Base-by-base conservation (phyloP, 1,140 invertebrate species). In the Caligus rogercresseyi region DNA sequence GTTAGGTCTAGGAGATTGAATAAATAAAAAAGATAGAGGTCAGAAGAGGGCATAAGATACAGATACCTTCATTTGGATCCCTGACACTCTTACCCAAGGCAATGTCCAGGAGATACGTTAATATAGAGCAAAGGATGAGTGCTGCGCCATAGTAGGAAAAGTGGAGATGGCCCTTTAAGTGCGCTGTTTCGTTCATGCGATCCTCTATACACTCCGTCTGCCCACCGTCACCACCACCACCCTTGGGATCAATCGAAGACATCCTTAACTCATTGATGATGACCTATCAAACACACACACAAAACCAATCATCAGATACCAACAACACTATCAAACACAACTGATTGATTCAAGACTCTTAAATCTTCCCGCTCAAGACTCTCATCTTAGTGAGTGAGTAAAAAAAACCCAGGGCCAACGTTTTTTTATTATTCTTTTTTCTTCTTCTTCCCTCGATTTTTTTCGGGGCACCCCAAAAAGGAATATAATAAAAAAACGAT, bases 1-100 rank as follows among this genome's bases (percentile, higher is more conserved):
- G 72, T 66, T 51, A 71, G 65, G 69, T 74, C 74, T 75, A 68
- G 56, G 71, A 70, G 23, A 64, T 54, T 7, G 4, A 54, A 54
- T 16, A 54, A 19, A 11, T 54, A 20, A 23, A 16, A 11, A 4
- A 7, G 4, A 16, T 54, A 11, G 13, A 4, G 4, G 54, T 25
- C 20, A 3, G 2, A 16, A 16, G 13, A 51, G 13, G n/a, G 13
- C 43, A 14, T 51, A 51, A n/a, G 13, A 51, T 51, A 51, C 43
- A 51, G 13, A 51, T 14, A 13, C 13, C n/a, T 14, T n/a, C 13
- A n/a, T n/a, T 51, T 14, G 43, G n/a, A n/a, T n/a, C 43, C n/a
- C n/a, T n/a, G n/a, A 51, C 13, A 13, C n/a, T 11, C 19, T 58
- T 43, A 60, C 57, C 57, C 14, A 60, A n/a, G 24, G 57, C 16